Conservation (phyloP, 2,888 invertebrate genomes). For the Nomada flava region DNA sequence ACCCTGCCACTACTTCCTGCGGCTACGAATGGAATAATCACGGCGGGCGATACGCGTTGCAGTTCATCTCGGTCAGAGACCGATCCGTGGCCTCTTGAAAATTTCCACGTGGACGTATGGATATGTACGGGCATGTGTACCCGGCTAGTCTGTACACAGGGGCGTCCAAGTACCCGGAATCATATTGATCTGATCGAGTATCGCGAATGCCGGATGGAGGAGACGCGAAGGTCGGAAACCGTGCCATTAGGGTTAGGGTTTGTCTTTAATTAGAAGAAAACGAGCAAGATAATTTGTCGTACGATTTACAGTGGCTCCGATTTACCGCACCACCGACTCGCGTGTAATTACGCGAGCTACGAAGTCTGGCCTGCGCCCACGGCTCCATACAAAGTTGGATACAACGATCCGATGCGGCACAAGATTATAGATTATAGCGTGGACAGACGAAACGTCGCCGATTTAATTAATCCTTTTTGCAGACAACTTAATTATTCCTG, state of each 20-base stretch:
- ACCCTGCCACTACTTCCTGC: constrained; percentile 50
- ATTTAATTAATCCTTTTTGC: constrained; percentile 36
- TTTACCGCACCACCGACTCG: no score
- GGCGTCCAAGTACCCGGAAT: constrained; percentile 23
- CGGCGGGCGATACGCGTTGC: constrained; percentile 46
- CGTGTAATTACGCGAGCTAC: no score
- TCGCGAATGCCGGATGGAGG: neutral
- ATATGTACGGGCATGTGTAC: neutral
- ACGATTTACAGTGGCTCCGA: no score
- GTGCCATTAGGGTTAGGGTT: no score
- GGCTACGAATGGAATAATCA: constrained; percentile 61
- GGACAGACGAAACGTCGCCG: constrained; percentile 20
- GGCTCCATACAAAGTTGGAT: neutral
- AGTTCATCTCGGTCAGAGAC: constrained; percentile 26
- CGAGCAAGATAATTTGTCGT: no score
- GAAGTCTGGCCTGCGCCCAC: no score
- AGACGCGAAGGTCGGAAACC: no score
- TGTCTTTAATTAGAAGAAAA: no score
- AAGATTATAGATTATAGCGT: constrained; percentile 46
- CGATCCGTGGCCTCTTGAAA: constrained; percentile 40
- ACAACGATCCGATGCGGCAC: constrained; percentile 28
- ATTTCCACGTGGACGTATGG: constrained; percentile 21
- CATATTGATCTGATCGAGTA: constrained; percentile 26
- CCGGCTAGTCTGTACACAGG: neutral
- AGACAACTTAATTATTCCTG: constrained; percentile 44